These are phyloP conservation scores for Lampropteryx suffumata DNA, from an alignment of 2,888 invertebrate genomes.

Conservation along the genomic window DNA sequence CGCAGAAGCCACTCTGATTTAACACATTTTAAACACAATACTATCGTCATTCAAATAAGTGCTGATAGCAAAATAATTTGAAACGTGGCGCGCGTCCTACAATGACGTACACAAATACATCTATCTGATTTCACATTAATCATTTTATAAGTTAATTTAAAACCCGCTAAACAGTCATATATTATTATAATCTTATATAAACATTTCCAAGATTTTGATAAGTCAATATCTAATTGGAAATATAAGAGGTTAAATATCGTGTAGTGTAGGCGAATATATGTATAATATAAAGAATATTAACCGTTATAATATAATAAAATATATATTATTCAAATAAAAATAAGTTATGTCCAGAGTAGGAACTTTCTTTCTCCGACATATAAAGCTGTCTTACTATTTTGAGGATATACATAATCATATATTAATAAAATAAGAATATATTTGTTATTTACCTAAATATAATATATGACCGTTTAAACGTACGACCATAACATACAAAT, in stretches of 20 bases:
- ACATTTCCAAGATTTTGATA: background rate
- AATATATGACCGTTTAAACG: slow-evolving; percentile 19
- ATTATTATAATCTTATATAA: background rate
- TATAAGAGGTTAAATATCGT: background rate
- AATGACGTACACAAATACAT: background rate
- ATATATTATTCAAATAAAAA: no score
- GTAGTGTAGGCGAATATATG: background rate
- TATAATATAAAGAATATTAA: background rate
- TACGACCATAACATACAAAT: slow-evolving; percentile 12
- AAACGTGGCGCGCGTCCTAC: background rate
- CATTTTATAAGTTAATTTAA: slow-evolving; percentile 7
- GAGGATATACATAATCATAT: background rate
- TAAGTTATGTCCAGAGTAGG: no score
- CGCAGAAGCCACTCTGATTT: background rate
- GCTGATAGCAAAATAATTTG: background rate
- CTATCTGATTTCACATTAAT: slow-evolving; percentile 11
- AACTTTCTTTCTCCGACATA: background rate
- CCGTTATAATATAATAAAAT: background rate
- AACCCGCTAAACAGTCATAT: slow-evolving; percentile 22
- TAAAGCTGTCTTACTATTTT: background rate
- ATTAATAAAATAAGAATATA: background rate
- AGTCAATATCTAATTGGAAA: background rate
- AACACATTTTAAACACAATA: background rate
- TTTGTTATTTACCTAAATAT: slow-evolving; percentile 2
- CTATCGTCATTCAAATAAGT: no score